phyloP scores from a whole-genome alignment of 2,113 vertebrate genomes.

The Thomomys bottae region DNA sequence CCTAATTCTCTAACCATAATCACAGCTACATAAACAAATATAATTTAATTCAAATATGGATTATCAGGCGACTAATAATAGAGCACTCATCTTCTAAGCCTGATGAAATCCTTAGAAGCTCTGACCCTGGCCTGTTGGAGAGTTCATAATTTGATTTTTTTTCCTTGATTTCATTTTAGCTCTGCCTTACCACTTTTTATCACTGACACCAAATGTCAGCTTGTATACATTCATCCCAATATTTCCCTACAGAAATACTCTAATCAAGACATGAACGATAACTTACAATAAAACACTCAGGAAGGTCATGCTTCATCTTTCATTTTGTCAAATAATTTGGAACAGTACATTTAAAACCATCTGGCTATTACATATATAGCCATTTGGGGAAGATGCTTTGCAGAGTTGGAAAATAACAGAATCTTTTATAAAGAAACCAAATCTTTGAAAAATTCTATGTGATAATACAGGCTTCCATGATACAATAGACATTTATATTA shows the following conservation, averaged over 20 bases:
- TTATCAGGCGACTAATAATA: neutral
- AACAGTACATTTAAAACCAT: slow-evolving; percentile 57
- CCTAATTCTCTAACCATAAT: neutral
- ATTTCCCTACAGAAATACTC: slow-evolving; percentile 41
- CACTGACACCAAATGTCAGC: slow-evolving; percentile 49
- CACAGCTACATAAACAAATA: neutral
- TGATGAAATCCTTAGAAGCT: slow-evolving; percentile 31
- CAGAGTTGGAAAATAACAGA: slow-evolving; percentile 36
- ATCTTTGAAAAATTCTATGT: neutral
- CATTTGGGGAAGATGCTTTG: slow-evolving; percentile 23
- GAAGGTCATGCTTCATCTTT: slow-evolving; percentile 67
- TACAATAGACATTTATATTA: neutral
- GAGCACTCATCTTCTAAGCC: neutral
- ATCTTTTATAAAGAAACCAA: slow-evolving; percentile 16
- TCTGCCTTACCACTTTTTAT: neutral
- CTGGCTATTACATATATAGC: slow-evolving; percentile 30
- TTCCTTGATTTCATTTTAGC: slow-evolving; percentile 44
- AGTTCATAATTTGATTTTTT: slow-evolving; percentile 52
- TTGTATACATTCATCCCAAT: neutral
- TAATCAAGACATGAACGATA: slow-evolving; percentile 62
- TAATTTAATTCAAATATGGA: neutral
- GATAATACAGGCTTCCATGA: neutral
- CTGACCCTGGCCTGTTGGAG: slow-evolving; percentile 15
- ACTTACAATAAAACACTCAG: slow-evolving; percentile 52
- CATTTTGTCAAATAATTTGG: slow-evolving; percentile 66